Percentiles rank a stretch among this genome's conserved stretches.
Conservation (phyloP, 1,140 invertebrate species). For the Scaptomyza hsui region DNA sequence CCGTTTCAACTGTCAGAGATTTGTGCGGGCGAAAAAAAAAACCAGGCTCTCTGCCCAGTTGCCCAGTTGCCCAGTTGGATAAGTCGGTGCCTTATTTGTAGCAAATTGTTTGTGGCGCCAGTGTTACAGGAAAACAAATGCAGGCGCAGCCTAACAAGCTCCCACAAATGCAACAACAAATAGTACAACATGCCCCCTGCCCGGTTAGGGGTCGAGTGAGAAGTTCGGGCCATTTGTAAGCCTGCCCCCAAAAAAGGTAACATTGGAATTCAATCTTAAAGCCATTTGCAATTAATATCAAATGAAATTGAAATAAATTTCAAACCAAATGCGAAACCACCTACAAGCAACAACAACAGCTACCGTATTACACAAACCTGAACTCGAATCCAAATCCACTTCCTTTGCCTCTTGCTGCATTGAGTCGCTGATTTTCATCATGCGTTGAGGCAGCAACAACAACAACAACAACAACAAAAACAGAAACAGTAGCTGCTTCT, state of each 20-base stretch:
- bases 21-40: constrained; percentile 64
- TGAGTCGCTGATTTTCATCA: constrained; percentile 73
- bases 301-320: constrained; percentile 84
- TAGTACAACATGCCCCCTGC: constrained; percentile 23
- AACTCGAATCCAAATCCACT: constrained; percentile 36
- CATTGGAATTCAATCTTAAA: constrained; percentile 78
- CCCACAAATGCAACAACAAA: constrained; percentile 17
- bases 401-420: constrained; percentile 23
- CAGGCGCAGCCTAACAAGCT: constrained; percentile 56
- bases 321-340: constrained; percentile 69
- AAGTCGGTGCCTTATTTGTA: constrained; percentile 80
- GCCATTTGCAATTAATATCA: constrained; percentile 84
- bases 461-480: constrained; percentile 22
- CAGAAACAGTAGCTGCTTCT: constrained; percentile 6
- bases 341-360: constrained; percentile 30
- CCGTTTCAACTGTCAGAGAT: constrained; percentile 74
- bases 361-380: constrained; percentile 20
- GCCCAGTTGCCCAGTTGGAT: constrained; percentile 11
- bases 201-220: constrained; percentile 50
- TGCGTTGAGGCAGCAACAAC: constrained; percentile 46
- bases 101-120: constrained; percentile 78
- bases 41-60: constrained; percentile 2
- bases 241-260: constrained; percentile 63
- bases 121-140: constrained; percentile 20
- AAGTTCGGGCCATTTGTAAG: constrained; percentile 66